phyloP scores from a whole-genome alignment of 2,797 vertebrate genomes.

The Rhadinocentrus ornatus region DNA sequence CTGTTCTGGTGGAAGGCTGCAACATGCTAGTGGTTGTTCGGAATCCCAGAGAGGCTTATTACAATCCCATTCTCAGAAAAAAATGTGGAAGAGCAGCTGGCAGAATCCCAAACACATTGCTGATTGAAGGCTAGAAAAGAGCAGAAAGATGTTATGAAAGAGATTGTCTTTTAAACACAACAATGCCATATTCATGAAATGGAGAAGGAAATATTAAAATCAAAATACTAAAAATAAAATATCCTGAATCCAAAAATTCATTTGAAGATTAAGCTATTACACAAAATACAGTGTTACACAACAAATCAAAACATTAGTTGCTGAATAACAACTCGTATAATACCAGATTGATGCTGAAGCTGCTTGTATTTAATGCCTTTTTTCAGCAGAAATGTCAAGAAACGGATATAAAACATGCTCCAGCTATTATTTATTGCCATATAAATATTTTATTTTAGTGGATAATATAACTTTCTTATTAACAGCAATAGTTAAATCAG shows the following conservation, averaged over 20 bases:
- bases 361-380: not conserved
- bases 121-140: slow-evolving; percentile 63
- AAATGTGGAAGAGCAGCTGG: slow-evolving; percentile 50
- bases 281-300: not conserved
- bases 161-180: slow-evolving; percentile 14
- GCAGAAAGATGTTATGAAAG: slow-evolving; percentile 9
- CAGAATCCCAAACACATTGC: slow-evolving; percentile 65
- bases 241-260: not conserved
- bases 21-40: slow-evolving; percentile 71
- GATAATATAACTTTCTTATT: not conserved
- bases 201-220: slow-evolving; percentile 1
- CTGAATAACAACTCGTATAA: slow-evolving; percentile 7
- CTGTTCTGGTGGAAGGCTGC: slow-evolving; percentile 56
- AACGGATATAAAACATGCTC: not conserved
- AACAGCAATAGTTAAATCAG: not conserved
- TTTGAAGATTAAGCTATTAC: not conserved
- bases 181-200: not conserved
- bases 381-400: not conserved
- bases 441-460: not conserved
- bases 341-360: not conserved
- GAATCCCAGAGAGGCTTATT: slow-evolving; percentile 54
- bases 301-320: slow-evolving; percentile 10
- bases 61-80: slow-evolving; percentile 62
- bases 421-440: too few relatives aligned
- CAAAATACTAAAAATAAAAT: slow-evolving; percentile 4